These are phyloP conservation scores for Pygocentrus nattereri DNA, from an alignment of 2,797 vertebrate species.

Conservation along the genomic window DNA sequence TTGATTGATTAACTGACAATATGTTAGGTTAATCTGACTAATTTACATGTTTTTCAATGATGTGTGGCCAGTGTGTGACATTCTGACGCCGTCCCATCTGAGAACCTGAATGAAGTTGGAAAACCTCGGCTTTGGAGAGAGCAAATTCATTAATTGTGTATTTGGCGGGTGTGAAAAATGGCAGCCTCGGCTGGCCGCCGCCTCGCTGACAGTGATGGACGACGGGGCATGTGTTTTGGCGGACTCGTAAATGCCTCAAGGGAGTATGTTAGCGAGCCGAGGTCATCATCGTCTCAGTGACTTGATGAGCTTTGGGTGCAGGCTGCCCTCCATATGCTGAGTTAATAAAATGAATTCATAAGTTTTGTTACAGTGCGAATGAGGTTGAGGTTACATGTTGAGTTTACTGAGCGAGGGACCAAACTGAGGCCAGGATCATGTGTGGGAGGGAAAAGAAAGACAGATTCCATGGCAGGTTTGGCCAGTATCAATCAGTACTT, in stretches of 20 bases:
- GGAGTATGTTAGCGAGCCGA: constrained; percentile 6
- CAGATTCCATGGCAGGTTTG: not conserved
- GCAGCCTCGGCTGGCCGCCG: not conserved
- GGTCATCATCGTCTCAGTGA: constrained; percentile 15
- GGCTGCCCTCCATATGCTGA: not conserved
- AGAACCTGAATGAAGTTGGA: constrained; percentile 7
- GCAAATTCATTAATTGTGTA: constrained; percentile 13
- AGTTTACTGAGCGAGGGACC: not conserved
- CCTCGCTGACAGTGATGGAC: constrained; percentile 58
- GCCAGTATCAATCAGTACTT: not conserved
- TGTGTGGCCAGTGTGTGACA: not conserved
- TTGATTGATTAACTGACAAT: too few species aligned
- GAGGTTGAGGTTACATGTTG: not conserved
- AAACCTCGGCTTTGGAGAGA: not conserved
- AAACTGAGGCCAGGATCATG: not conserved
- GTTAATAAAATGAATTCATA: constrained; percentile 47
- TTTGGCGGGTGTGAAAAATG: constrained; percentile 20
- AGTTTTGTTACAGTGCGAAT: constrained; percentile 45
- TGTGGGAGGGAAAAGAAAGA: not conserved
- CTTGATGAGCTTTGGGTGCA: constrained; percentile 29
- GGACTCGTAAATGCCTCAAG: not conserved
- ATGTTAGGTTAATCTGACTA: too few species aligned
- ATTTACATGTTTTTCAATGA: not conserved
- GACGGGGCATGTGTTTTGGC: constrained; percentile 25
- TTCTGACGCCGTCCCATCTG: not conserved